Evolutionary conservation across 2,888 invertebrate genomes (phyloP).

Genomic region (Neocrepidodera transversa): DNA sequence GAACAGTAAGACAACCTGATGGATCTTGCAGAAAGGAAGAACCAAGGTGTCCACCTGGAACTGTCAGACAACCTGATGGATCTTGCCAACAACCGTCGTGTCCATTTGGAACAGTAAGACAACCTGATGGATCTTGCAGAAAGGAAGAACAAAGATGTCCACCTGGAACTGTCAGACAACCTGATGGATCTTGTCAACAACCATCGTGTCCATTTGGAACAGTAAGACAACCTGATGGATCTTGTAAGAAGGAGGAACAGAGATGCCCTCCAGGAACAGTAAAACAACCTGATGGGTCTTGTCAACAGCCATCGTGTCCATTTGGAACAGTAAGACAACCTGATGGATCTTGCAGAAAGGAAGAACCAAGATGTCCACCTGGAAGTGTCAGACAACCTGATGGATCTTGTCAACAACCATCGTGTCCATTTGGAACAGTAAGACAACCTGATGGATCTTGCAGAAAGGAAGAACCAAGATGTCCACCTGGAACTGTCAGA

Average conservation of each 20-base stretch:
- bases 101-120: conserved; percentile 28
- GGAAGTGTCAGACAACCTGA: conserved; percentile 21
- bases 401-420: conserved; percentile 19
- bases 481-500: conserved; percentile 16
- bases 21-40: conserved; percentile 14
- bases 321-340: conserved; percentile 31
- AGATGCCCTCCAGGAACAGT: conserved; percentile 37
- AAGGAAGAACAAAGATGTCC: conserved; percentile 9
- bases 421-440: conserved; percentile 7
- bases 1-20: conserved; percentile 20
- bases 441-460: conserved; percentile 14
- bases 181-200: background rate
- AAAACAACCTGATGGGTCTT: conserved; percentile 31
- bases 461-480: conserved; percentile 20
- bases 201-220: conserved; percentile 28
- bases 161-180: conserved; percentile 20
- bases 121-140: conserved; percentile 30
- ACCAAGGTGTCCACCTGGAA: conserved; percentile 34
- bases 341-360: conserved; percentile 29
- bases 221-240: conserved; percentile 56
- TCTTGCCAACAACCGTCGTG: conserved; percentile 31
- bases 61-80: conserved; percentile 22
- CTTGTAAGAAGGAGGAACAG: conserved; percentile 33
- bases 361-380: conserved; percentile 30
- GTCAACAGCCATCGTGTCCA: conserved; percentile 29